Evolutionary conservation across 2,113 vertebrate species (phyloP), one percentile per base, ranked within the genome.

Genomic region (Muntiacus muntjak): DNA sequence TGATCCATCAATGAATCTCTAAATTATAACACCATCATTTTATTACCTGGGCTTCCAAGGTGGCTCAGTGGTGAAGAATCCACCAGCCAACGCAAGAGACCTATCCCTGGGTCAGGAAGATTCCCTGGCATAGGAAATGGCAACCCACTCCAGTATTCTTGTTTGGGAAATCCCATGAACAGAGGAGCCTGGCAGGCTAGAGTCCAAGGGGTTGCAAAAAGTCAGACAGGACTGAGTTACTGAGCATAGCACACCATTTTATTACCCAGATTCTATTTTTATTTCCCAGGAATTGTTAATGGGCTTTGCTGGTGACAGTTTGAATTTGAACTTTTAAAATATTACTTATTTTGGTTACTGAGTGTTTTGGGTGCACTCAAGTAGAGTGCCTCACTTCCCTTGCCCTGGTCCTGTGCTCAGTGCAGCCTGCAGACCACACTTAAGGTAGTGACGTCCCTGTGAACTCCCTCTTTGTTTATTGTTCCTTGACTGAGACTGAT

Each of bases 371-470:
- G 67, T 36, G 2, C 33, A 4, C 3, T 62, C 1, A 3, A 13
- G 16, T 25, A 90, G 64, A 10, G 14, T 21, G 23, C 28, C 30
- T 52, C 14, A 0, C 23, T 11, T 19, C 1, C 11, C 67, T 40
- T 26, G 28, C 58, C 47, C 16, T 64, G 0, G 13, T 19, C 47
- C 26, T 1, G 7, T 15, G 47, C 33, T n/a, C 1, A 0, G 19
- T 14, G n/a, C n/a, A 36, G 87, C n/a, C 64, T 58, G 52, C 74
- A 79, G 71, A 40, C 45, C 90, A 33, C 25, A 12, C 33, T 14
- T 43, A 13, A 25, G 2, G 3, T 3, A 3, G 52, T 14, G 60
- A 28, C 5, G 2, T 28, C 52, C 78, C 17, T 43, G 54, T 23
- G 3, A 47, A 33, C 28, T 36, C 13, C 28, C 5, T 45, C 17